Evolutionary conservation across 2,113 vertebrate genomes (phyloP), one percentile per base, ranked within the genome.

Genomic region (Syngnathus typhle): DNA sequence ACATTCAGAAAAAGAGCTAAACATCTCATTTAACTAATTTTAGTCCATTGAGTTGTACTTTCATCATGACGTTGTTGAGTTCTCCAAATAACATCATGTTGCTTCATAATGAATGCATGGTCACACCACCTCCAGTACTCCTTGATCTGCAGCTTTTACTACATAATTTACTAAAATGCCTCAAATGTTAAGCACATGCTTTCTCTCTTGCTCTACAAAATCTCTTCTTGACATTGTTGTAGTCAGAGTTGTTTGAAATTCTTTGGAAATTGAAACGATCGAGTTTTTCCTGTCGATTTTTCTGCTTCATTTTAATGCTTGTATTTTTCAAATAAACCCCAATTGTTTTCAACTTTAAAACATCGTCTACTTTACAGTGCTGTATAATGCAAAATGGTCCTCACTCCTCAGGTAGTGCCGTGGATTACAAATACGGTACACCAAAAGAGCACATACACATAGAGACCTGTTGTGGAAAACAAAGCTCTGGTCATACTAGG

Each of bases 31-130:
- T 32, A 32, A 32, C 27, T 32, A 3, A 32, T 32, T 32, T 32
- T 32, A 32, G 27, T 32, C 27, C 27, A 32, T 76, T 74, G 84
- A 85, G 77, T 64, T 64, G 68, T 78, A 81, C 82, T 80, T 74
- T 75, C 75, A 70, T n/a, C 23, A 55, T 60, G n/a, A 67, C 78
- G 77, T 71, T 84, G 82, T 77, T 68, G 23, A 64, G 39, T 59
- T 81, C 80, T 82, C 82, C 78, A 69, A 81, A 54, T 39, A 81
- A 71, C 68, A 70, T 58, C 52, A 63, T 61, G 60, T 74, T 67
- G 67, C 67, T 60, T 70, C 69, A 71, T 71, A 87, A 91, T 88
- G 72, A 87, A 90, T 91, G 82, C 86, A 82, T 7, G 73, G 84
- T 88, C 87, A 91, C 89, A 88, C 82, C 75, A 76, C 73, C 75